A percentile compares a stretch with the other conserved stretches of the same genome.
These are phyloP conservation scores for Zosterops pallidus DNA, from an alignment of 2,113 vertebrate genomes.

Conservation along the genomic window DNA sequence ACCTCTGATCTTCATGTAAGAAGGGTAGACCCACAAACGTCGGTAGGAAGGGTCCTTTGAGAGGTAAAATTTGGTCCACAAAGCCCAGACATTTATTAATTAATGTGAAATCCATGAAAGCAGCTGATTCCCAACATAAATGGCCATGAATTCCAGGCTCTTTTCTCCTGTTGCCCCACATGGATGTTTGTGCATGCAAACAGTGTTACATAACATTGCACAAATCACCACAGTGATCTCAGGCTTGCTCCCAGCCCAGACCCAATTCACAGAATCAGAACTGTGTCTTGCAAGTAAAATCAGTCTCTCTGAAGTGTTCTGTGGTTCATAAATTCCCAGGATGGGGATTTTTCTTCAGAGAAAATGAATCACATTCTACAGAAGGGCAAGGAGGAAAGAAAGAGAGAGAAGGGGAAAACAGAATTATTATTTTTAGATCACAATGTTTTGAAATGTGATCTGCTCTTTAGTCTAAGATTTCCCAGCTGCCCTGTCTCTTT, in stretches of 20 bases:
- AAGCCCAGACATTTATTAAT: not conserved
- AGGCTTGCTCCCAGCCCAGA: not conserved
- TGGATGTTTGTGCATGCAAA: not conserved
- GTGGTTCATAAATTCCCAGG: not conserved
- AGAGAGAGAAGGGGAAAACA: not conserved
- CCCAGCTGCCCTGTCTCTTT: not conserved
- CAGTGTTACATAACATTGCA: not conserved
- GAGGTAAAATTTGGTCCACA: not conserved
- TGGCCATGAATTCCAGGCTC: not conserved
- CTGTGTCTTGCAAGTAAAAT: not conserved
- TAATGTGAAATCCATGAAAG: not conserved
- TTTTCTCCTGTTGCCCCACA: not conserved
- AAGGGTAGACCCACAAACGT: not conserved
- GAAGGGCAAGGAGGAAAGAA: not conserved
- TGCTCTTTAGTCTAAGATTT: not conserved
- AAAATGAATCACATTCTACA: not conserved
- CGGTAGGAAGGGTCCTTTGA: constrained; percentile 25
- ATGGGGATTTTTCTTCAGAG: not conserved
- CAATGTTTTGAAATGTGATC: constrained; percentile 51
- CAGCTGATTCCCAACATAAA: not conserved
- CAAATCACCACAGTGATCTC: not conserved
- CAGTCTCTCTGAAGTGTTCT: not conserved
- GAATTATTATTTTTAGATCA: constrained; percentile 26
- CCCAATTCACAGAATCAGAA: not conserved
- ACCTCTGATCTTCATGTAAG: not conserved